Conservation (phyloP, 2,888 invertebrate species). For the Cheilosia soror region DNA sequence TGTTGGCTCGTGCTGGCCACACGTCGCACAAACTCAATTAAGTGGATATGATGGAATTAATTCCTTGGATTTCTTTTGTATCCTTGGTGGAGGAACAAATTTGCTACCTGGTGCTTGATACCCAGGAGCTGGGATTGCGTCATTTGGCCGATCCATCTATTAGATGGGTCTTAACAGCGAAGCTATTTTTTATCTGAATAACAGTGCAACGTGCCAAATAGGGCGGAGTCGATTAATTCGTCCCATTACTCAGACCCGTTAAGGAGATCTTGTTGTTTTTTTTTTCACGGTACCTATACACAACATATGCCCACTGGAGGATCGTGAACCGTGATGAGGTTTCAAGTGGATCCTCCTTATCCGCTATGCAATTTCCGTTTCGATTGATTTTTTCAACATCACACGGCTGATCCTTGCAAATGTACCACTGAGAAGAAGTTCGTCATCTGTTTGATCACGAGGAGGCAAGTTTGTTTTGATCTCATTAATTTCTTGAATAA, state of each 20-base stretch:
- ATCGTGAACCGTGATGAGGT: constrained; percentile 17
- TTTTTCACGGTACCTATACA: constrained; percentile 4
- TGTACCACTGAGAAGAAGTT: constrained; percentile 42
- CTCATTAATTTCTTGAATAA: constrained; percentile 37
- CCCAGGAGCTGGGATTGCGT: constrained; percentile 67
- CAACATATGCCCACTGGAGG: constrained; percentile 53
- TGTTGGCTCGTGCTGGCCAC: constrained; percentile 73
- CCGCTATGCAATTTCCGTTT: constrained; percentile 73
- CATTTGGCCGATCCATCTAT: constrained; percentile 70
- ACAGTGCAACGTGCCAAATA: constrained; percentile 72
- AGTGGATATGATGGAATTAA: constrained; percentile 71
- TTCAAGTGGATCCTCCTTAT: constrained; percentile 74
- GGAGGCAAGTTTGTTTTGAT: constrained; percentile 59
- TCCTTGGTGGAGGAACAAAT: constrained; percentile 36
- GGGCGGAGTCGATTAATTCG: constrained; percentile 71
- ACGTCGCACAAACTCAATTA: constrained; percentile 68
- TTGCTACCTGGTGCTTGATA: constrained; percentile 60
- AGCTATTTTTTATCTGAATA: constrained; percentile 42
- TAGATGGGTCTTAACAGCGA: constrained; percentile 23
- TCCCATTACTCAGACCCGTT: constrained; percentile 66
- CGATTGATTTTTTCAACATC: constrained; percentile 54
- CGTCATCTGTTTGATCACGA: constrained; percentile 58
- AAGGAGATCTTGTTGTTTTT: constrained; percentile 65
- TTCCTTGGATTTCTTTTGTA: constrained; percentile 54
- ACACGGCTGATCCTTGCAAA: constrained; percentile 61